Base-by-base conservation (phyloP, 2,888 invertebrate genomes). In the Tridacna crocea region DNA sequence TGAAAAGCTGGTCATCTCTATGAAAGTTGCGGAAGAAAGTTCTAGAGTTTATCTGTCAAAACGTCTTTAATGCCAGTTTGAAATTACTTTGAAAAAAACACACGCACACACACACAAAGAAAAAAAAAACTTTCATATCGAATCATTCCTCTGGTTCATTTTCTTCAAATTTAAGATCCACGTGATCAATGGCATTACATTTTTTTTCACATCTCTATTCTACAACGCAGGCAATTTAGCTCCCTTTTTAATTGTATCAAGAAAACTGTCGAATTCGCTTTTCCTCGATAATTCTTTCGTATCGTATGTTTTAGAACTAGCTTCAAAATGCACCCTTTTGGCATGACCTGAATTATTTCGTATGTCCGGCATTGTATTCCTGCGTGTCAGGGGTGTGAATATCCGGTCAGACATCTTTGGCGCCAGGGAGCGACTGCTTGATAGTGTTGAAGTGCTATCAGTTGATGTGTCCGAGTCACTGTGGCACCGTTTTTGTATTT, bases 281-380 rank as follows among this genome's bases (percentile, higher is more conserved):
- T 17, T 61, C 12, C 13, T 61, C 4, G 61, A 24, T 22, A 22
- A 22, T 6, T 61, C 61, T 61, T 61, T 17, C 10, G 1, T 22
- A 22, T 61, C 19, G 61, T 22, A n/a, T 3, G 4, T 61, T 55
- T 55, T 55, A 3, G 15, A 19, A 2, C 17, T 55, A 15, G 19
- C 19, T 55, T 15, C 15, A 55, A 46, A 68, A 47, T 68, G 36
- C 47, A 68, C 68, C 17, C 17, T 1, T 47, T 47, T 68, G 11
- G 47, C n/a, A 15, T 17, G 46, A 19, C 3, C n/a, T n/a, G 19
- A 46, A 47, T 36, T 47, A 68, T 47, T 51, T 19, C 10, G 48
- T 12, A 70, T 51, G 22, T 70, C 70, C 3, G 73, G 60, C 27
- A 73, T 60, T 13, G 73, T 73, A 46, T 73, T 73, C 60, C 73